Percentiles rank a stretch among this genome's conserved stretches.
These are phyloP conservation scores for Danionella cerebrum DNA, from an alignment of 2,113 vertebrate species.

Conservation along the genomic window DNA sequence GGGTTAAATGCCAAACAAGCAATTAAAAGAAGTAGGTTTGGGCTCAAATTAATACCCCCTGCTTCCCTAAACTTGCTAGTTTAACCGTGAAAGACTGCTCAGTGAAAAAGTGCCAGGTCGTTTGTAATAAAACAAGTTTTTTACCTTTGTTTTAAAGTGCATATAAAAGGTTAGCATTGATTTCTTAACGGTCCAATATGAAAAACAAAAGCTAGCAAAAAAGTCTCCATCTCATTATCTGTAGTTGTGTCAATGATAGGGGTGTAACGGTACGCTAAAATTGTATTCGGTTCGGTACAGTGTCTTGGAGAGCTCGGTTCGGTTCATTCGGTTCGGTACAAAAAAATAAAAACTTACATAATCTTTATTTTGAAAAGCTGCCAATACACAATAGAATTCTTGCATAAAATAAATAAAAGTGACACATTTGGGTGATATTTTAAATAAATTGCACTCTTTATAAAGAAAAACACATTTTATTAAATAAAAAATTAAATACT, in stretches of 20 bases:
- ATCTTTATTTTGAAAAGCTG: too few relatives aligned
- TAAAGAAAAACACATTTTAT: too few relatives aligned
- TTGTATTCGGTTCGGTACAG: too few relatives aligned
- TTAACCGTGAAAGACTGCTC: background rate
- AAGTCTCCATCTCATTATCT: background rate
- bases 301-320: too few relatives aligned
- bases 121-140: background rate
- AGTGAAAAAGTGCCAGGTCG: background rate
- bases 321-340: too few relatives aligned
- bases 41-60: background rate
- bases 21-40: conserved; percentile 12
- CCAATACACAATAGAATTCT: too few relatives aligned
- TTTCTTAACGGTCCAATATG: background rate
- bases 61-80: background rate
- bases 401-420: too few relatives aligned
- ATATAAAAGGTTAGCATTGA: background rate
- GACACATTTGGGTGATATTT: too few relatives aligned
- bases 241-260: background rate
- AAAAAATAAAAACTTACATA: too few relatives aligned
- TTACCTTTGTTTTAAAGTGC: background rate
- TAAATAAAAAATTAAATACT: too few relatives aligned
- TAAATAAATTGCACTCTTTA: too few relatives aligned
- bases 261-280: too few relatives aligned
- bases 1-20: conserved; percentile 12
- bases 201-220: background rate